phyloP scores from a whole-genome alignment of 2,888 invertebrate genomes.

The Catocala fraxini region DNA sequence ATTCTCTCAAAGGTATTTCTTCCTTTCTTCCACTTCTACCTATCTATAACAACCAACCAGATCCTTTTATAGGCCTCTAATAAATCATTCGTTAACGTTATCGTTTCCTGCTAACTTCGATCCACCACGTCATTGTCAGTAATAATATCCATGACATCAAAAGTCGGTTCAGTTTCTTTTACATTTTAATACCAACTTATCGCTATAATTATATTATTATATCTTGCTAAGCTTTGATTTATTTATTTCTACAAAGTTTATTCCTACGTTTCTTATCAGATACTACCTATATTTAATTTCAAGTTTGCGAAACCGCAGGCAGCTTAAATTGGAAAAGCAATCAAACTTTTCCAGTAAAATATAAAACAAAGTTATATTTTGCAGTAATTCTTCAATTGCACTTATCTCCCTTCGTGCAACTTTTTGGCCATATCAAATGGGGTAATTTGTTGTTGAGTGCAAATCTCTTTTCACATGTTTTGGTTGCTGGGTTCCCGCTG shows the following conservation, averaged over 20 bases:
- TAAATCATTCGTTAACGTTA: too few relatives aligned
- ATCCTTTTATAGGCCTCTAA: too few relatives aligned
- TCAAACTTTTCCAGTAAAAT: slow-evolving; percentile 27
- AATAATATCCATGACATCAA: too few relatives aligned
- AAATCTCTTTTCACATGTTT: too few relatives aligned
- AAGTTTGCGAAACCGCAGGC: slow-evolving; percentile 17
- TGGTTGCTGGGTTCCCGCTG: too few relatives aligned
- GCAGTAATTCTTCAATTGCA: neutral
- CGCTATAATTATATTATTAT: neutral
- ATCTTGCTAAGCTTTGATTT: slow-evolving; percentile 20
- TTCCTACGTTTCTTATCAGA: slow-evolving; percentile 25
- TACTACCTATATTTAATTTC: slow-evolving; percentile 20
- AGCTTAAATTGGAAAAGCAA: slow-evolving; percentile 32
- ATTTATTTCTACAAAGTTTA: slow-evolving; percentile 21
- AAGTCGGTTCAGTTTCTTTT: too few relatives aligned
- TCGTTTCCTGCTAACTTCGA: too few relatives aligned
- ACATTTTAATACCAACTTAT: neutral
- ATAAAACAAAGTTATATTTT: slow-evolving; percentile 5
- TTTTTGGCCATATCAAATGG: neutral
- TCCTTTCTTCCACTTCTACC: too few relatives aligned
- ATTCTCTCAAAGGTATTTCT: too few relatives aligned
- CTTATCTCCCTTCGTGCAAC: neutral
- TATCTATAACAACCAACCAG: too few relatives aligned
- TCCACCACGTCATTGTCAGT: too few relatives aligned
- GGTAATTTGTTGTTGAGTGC: too few relatives aligned